Conservation (phyloP, 64 coral and sea anemone genomes). For the Platygyra sinensis region DNA sequence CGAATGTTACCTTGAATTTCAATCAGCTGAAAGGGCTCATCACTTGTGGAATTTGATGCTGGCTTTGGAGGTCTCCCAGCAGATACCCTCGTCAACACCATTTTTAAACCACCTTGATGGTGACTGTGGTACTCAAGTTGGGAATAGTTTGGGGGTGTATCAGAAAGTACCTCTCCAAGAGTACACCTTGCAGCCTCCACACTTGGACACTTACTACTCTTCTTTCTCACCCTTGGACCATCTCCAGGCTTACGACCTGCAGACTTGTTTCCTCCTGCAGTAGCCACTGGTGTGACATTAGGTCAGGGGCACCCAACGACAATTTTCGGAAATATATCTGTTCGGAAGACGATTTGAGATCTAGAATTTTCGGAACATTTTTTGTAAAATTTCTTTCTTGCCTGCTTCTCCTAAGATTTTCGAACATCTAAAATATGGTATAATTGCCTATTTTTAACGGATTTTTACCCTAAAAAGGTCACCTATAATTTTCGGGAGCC, state of each 20-base stretch:
- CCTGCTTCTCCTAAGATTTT: too few relatives aligned
- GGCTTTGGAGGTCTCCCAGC: conserved; percentile 1
- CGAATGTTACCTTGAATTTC: conserved; percentile 58
- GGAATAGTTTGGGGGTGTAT: conserved; percentile 20
- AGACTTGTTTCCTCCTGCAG: conserved; percentile 40
- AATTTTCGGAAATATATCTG: too few relatives aligned
- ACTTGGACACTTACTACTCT: neutral
- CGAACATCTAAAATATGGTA: too few relatives aligned
- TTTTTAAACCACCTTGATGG: conserved; percentile 41
- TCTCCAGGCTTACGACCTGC: conserved; percentile 44
- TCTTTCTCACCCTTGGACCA: conserved; percentile 41
- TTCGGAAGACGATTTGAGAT: too few relatives aligned
- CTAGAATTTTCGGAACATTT: too few relatives aligned
- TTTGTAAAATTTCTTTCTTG: too few relatives aligned
- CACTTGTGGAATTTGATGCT: neutral
- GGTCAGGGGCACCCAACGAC: too few relatives aligned
- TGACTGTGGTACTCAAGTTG: conserved; percentile 57
- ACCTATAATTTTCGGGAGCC: too few relatives aligned
- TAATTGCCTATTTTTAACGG: too few relatives aligned
- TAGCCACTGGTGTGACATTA: neutral
- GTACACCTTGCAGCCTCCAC: neutral
- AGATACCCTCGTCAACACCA: conserved; percentile 35
- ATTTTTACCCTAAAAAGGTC: too few relatives aligned
- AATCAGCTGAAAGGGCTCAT: conserved; percentile 35
- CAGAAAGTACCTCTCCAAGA: conserved; percentile 40